Base-by-base conservation (phyloP, 1,140 invertebrate species). In the Colletes latitarsis region DNA sequence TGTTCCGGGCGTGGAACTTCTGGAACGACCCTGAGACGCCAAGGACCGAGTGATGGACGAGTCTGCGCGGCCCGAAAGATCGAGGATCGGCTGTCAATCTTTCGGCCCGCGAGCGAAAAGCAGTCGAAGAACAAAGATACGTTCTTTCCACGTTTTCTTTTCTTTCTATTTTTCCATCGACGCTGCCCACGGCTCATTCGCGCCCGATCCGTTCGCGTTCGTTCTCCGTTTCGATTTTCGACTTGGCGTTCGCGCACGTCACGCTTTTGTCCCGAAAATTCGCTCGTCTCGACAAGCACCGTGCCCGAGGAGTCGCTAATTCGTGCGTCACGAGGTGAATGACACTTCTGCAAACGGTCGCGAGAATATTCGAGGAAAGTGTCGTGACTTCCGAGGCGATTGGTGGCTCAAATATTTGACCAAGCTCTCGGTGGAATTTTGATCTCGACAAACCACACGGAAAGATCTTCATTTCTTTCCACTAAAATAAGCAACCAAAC, bases 11-110 rank as follows among this genome's bases (percentile, higher is more conserved):
- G 14, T 14, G 43, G 77, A 83, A 72, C 68, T 83, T 83, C 67
- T 83, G 76, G 41, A 9, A 81, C 73, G 82, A 46, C 73, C 67
- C 73, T 73, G 78, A 81, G 46, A 81, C 64, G 82, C 63, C 73
- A 82, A 46, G 14, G 39, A 70, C 10, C 15, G 19, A 58, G 57
- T 81, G 66, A 85, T 76, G 77, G 53, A 81, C 71, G 81, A 76
- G 49, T 39, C 57, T 67, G 5, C 53, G 10, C 12, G 43, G 8
- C 71, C 21, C 49, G 5, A 70, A 30, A 46, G 46, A 78, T 74
- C 39, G 53, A 55, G 46, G 41, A 68, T 68, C 58, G 53, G n/a
- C 64, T 57, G 71, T 80, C 77, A 46, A 80, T 74, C 58, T 30
- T 63, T 53, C 43, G 49, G 30, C 12, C n/a, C 30, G 21, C 58